Evolutionary conservation across 2,797 vertebrate species (phyloP), one percentile per base, ranked within the genome.

Genomic region (Labeo calbasu): DNA sequence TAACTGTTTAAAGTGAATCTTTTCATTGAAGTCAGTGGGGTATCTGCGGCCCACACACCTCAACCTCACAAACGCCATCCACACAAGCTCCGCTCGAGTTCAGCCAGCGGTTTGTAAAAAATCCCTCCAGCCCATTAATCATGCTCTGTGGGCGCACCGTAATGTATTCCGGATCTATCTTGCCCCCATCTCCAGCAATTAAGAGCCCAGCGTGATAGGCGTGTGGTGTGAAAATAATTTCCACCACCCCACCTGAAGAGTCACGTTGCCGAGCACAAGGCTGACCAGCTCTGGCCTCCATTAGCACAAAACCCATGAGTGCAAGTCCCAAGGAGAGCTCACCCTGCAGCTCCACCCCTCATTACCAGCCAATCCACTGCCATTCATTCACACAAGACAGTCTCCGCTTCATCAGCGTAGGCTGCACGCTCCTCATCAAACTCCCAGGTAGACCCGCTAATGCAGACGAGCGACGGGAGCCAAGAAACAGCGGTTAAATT

Each of bases 141-240:
- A 95, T 88, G 79, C 89, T 92, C 91, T 88, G 89, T 78, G 89
- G 92, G 89, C 86, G 85, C 89, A 91, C 90, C 85, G 77, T 92
- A 93, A 94, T 95, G 90, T 92, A 92, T 92, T 93, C 84, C 85
- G 83, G 89, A 91, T 91, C 90, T 90, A 80, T 87, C 87, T 79
- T 86, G 86, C 89, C 89, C 91, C 87, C 83, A 90, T 93, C 91
- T 92, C 87, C 86, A 85, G 90, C 93, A 95, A 95, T 96, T 94
- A 95, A 90, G 90, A 91, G 87, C 93, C 86, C 90, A 88, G 92
- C 70, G 85, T 92, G 93, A 93, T 91, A 93, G 92, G 93, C 93
- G 85, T 63, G 85, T 85, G 91, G 93, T 94, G 93, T 94, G 92
- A 93, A 94, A 88, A 87, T 91, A 88, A 95, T 94, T 94, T 95